Percentiles rank a stretch among this genome's conserved stretches.
These are phyloP conservation scores for Brenthis daphne DNA, from an alignment of 2,888 invertebrate species.

Conservation along the genomic window DNA sequence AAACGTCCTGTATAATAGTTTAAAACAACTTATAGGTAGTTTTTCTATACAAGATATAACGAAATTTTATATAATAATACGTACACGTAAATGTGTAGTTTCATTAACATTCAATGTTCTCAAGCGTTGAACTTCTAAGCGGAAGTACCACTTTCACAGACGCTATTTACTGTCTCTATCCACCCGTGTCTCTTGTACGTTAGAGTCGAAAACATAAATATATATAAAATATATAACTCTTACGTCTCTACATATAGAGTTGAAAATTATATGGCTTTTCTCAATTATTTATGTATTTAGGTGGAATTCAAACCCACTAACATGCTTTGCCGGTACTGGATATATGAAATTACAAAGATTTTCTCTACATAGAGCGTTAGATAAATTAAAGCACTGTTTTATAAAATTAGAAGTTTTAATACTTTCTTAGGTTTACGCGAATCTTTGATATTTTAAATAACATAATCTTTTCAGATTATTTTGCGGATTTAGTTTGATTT, in stretches of 20 bases:
- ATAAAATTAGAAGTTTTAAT: too few relatives aligned
- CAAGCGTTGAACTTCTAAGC: slow-evolving; percentile 38
- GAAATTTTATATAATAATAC: background rate
- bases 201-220: slow-evolving; percentile 3
- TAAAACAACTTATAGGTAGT: too few relatives aligned
- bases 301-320: slow-evolving; percentile 22
- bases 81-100: background rate
- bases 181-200: background rate
- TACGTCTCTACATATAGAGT: slow-evolving; percentile 3
- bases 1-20: too few relatives aligned
- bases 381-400: too few relatives aligned
- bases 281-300: slow-evolving; percentile 21
- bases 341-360: slow-evolving; percentile 4
- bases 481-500: too few relatives aligned
- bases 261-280: slow-evolving; percentile 8
- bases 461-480: too few relatives aligned
- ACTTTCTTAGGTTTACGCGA: too few relatives aligned
- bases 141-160: slow-evolving; percentile 42
- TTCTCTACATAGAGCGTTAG: background rate
- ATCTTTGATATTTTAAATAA: too few relatives aligned
- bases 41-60: background rate
- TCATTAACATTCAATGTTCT: slow-evolving; percentile 10
- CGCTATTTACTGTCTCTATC: background rate
- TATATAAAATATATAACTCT: slow-evolving; percentile 1
- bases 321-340: slow-evolving; percentile 5